Evolutionary conservation across 2,888 invertebrate species (phyloP), one percentile per base, ranked within the genome.

Genomic region (Lapara coniferarum): DNA sequence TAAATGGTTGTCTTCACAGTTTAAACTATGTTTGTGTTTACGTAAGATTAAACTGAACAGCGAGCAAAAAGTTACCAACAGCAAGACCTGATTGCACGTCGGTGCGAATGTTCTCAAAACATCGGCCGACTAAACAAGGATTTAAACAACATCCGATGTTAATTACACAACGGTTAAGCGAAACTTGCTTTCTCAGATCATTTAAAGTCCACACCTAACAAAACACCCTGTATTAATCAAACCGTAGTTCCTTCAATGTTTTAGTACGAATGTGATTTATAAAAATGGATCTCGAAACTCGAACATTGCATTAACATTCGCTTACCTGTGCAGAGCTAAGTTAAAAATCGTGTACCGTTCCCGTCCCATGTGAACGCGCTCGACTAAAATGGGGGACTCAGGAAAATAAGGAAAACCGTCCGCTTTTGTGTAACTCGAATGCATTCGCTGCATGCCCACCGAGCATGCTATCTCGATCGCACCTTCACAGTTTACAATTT

Each of bases 281-380:
- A 72, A 74, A 55, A 72, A 78, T 74, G 74, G 75, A 78, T 78
- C 74, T 73, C 74, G 68, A 77, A 81, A 78, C 82, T 74, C 75
- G 78, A 79, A 82, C 77, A 79, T 77, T 85, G 85, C 88, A 88
- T 87, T 88, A 89, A 85, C 87, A 84, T 82, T 78, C 78, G 78
- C 79, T 82, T 82, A 89, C 88, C 89, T 89, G 86, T 80, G 78
- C 76, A 78, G 79, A 76, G 83, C 80, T 92, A 92, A 92, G 92
- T 92, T 89, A 89, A 91, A 92, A 92, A 87, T 87, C 91, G 81
- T 92, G 92, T 92, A 87, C 83, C 84, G 76, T 81, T 81, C 81
- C 73, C 78, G 81, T 88, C 85, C 86, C 86, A 78, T 81, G 84
- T 80, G 89, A 83, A 83, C 83, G 85, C 74, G 84, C 71, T 75